These are phyloP conservation scores for Drosophila pseudotalamancana DNA, from an alignment of 2,888 invertebrate species.

Conservation along the genomic window DNA sequence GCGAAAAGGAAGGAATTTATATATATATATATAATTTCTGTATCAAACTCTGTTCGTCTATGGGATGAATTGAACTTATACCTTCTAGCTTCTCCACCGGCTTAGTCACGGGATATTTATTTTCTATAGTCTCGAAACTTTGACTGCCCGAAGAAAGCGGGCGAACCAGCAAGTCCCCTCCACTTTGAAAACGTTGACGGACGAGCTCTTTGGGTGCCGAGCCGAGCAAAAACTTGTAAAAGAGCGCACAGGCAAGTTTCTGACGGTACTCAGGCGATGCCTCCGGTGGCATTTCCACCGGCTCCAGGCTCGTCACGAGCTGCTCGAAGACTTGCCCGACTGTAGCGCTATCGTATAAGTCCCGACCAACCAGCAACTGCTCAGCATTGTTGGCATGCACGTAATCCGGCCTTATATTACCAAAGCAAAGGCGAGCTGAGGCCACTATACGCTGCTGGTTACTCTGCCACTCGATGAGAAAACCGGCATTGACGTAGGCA, in stretches of 20 bases:
- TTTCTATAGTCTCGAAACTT: constrained; percentile 88
- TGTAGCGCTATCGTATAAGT: constrained; percentile 84
- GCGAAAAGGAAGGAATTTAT: neutral
- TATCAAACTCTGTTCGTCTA: neutral
- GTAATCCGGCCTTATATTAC: constrained; percentile 86
- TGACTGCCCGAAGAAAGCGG: constrained; percentile 89
- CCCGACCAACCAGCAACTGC: constrained; percentile 84
- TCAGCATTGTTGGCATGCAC: constrained; percentile 87
- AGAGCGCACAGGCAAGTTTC: constrained; percentile 89
- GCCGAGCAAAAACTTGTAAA: constrained; percentile 90
- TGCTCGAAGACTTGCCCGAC: constrained; percentile 84
- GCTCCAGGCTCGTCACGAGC: constrained; percentile 87
- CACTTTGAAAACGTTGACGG: constrained; percentile 33
- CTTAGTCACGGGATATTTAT: constrained; percentile 90
- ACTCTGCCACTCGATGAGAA: constrained; percentile 86
- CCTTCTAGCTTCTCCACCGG: constrained; percentile 91
- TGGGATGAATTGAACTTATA: constrained; percentile 60
- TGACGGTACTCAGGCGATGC: constrained; percentile 89
- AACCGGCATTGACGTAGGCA: constrained; percentile 91
- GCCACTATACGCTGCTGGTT: constrained; percentile 29
- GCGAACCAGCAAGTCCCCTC: constrained; percentile 86
- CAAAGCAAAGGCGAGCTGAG: constrained; percentile 87
- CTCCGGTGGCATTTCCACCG: constrained; percentile 88
- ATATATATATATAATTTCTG: neutral
- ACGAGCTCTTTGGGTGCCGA: constrained; percentile 85